A percentile compares a stretch with the other conserved stretches of the same genome.
Evolutionary conservation across 2,888 invertebrate genomes (phyloP).

Genomic region (Sympetrum striolatum): DNA sequence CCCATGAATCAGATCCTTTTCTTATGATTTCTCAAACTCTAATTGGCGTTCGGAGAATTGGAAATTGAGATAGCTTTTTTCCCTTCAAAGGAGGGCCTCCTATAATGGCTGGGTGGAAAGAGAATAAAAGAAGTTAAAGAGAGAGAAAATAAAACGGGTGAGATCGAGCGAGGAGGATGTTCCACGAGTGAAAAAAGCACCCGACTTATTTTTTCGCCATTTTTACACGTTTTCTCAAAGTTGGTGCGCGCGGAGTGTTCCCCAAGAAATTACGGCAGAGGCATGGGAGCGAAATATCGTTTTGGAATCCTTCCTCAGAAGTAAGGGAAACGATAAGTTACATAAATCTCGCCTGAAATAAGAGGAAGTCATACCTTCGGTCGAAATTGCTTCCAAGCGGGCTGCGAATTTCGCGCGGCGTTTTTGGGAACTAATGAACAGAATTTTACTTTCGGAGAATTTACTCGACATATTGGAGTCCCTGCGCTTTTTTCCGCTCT

Average conservation of each 20-base stretch:
- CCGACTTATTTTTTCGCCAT: not conserved
- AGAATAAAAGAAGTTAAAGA: not conserved
- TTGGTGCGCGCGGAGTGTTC: not conserved
- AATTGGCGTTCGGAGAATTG: constrained; percentile 37
- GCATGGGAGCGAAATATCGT: not conserved
- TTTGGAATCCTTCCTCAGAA: not conserved
- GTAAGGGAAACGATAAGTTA: not conserved
- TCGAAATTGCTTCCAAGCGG: not conserved
- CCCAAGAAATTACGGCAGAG: not conserved
- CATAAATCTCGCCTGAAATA: not conserved
- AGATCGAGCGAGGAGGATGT: not conserved
- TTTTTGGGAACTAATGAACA: not conserved
- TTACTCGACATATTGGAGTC: not conserved
- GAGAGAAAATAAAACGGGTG: not conserved
- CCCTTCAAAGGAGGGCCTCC: not conserved
- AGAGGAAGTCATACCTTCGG: not conserved
- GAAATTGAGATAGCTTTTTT: constrained; percentile 7
- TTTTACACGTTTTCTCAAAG: not conserved
- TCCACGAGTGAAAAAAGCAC: not conserved
- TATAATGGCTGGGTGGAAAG: not conserved
- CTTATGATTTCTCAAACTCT: constrained; percentile 44
- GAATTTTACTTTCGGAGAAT: not conserved
- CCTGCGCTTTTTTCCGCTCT: not conserved
- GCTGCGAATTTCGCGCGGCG: not conserved
- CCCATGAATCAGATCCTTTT: constrained; percentile 42